Conservation (phyloP, 1,140 invertebrate genomes). For the Dinoponera quadriceps region DNA sequence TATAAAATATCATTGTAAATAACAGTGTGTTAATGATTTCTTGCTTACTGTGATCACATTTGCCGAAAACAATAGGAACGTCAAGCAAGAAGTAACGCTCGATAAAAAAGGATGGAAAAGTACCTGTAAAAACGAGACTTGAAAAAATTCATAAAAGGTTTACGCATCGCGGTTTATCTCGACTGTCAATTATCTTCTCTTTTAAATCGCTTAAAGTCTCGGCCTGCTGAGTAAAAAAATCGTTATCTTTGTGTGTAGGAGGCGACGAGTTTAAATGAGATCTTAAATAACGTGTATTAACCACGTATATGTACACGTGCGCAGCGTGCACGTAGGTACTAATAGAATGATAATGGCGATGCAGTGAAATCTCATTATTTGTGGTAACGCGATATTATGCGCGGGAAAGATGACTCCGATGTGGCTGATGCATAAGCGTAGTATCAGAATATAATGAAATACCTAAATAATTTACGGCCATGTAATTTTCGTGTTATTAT, state of each 20-base stretch:
- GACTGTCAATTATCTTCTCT: too few relatives aligned
- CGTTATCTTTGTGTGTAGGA: neutral
- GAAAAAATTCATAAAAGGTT: too few relatives aligned
- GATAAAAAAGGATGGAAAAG: too few relatives aligned
- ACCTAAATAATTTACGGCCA: slow-evolving; percentile 54
- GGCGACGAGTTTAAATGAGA: neutral
- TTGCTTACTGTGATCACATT: too few relatives aligned
- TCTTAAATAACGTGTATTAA: neutral
- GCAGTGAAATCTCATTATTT: slow-evolving; percentile 60
- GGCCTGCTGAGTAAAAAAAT: neutral
- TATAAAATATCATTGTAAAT: too few relatives aligned
- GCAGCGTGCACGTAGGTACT: neutral
- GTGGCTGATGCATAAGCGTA: slow-evolving; percentile 48
- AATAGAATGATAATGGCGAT: slow-evolving; percentile 59
- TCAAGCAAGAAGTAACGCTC: too few relatives aligned
- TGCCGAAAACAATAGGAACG: too few relatives aligned
- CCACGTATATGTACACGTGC: neutral
- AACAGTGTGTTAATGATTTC: too few relatives aligned
- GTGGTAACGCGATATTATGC: slow-evolving; percentile 58
- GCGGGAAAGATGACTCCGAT: slow-evolving; percentile 53
- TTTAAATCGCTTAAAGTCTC: neutral
- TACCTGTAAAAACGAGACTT: too few relatives aligned
- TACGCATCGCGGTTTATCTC: too few relatives aligned
- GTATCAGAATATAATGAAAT: slow-evolving; percentile 39
- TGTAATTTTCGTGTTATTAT: slow-evolving; percentile 57